Conservation (phyloP, 2,888 invertebrate genomes). For the Microplitis deprimator region DNA sequence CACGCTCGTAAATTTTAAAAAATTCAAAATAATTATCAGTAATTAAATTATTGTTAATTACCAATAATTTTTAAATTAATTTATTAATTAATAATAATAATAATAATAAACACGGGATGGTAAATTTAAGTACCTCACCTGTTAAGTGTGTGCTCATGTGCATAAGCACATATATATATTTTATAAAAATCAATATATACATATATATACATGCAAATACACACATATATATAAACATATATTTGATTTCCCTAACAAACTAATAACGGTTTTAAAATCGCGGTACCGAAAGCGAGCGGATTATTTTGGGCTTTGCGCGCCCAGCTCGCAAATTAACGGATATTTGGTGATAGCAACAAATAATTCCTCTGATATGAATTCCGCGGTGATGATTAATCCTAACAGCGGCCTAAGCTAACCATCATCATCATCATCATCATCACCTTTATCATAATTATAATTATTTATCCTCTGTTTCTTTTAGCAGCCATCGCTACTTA, state of each 20-base stretch:
- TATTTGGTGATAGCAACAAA: not conserved
- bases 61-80: not conserved
- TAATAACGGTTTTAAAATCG: slow-evolving; percentile 68
- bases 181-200: slow-evolving; percentile 8
- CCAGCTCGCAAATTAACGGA: slow-evolving; percentile 62
- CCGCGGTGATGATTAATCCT: slow-evolving; percentile 11
- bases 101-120: slow-evolving; percentile 31
- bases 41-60: not conserved
- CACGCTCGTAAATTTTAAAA: not conserved
- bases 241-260: slow-evolving; percentile 49
- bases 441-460: slow-evolving; percentile 30
- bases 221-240: slow-evolving; percentile 46
- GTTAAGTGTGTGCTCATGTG: slow-evolving; percentile 44
- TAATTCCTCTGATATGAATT: not conserved
- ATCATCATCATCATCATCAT: slow-evolving; percentile 27
- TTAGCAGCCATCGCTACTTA: not conserved
- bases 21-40: not conserved
- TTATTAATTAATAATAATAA: slow-evolving; percentile 16
- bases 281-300: slow-evolving; percentile 66
- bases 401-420: slow-evolving; percentile 10
- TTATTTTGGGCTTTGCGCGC: slow-evolving; percentile 70
- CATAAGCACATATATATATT: slow-evolving; percentile 44
- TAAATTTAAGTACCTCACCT: slow-evolving; percentile 67
- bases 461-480: slow-evolving; percentile 43
- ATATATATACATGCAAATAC: slow-evolving; percentile 31